phyloP scores from a whole-genome alignment of 2,113 vertebrate genomes.

The Colistium nudipinnis region DNA sequence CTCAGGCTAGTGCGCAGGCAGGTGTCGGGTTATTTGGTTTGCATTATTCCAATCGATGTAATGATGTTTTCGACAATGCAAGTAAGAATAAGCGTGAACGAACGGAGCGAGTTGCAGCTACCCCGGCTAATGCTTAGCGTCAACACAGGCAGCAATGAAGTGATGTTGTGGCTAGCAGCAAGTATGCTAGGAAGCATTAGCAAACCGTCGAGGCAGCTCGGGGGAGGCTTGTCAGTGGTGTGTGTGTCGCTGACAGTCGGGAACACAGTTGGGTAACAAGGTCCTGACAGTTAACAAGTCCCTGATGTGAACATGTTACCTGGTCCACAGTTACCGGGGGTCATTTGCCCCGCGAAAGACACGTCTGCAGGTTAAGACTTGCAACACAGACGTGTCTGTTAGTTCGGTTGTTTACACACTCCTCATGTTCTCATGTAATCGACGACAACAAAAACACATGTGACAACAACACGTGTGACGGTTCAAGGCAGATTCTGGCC shows the following conservation, averaged over 20 bases:
- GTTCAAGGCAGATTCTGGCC: not conserved
- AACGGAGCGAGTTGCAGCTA: not conserved
- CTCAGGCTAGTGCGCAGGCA: not conserved
- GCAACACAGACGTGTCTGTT: not conserved
- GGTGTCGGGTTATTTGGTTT: not conserved
- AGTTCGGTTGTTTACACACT: not conserved
- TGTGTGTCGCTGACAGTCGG: slow-evolving; percentile 23
- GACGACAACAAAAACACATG: slow-evolving; percentile 4
- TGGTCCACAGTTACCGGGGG: too few species aligned
- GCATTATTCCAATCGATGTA: not conserved
- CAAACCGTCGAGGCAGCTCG: not conserved
- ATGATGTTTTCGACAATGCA: not conserved
- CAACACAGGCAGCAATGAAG: not conserved
- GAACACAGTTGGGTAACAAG: not conserved
- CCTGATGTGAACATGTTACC: not conserved
- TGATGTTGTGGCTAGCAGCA: slow-evolving; percentile 12
- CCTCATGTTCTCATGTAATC: not conserved
- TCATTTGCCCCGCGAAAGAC: not conserved
- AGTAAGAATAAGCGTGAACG: too few species aligned
- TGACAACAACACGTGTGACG: slow-evolving; percentile 7
- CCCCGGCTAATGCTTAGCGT: slow-evolving; percentile 5
- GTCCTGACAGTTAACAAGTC: not conserved
- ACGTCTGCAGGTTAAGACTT: not conserved
- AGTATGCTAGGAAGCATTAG: slow-evolving; percentile 17
- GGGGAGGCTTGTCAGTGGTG: slow-evolving; percentile 17